phyloP scores from a whole-genome alignment of 2,797 vertebrate species.

The Salmo trutta region DNA sequence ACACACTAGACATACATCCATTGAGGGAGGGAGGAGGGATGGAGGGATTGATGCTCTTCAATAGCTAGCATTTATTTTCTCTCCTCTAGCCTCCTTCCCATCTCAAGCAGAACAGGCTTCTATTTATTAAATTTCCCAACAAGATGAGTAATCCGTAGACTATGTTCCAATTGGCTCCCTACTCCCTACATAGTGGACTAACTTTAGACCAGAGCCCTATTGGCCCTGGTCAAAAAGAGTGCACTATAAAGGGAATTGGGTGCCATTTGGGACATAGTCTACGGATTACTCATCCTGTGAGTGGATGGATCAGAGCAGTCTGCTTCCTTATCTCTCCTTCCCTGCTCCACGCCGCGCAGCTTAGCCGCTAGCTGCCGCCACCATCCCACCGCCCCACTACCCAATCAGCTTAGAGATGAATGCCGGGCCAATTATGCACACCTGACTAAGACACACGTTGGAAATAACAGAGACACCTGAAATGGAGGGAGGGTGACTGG shows the following conservation, averaged over 20 bases:
- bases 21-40: not conserved
- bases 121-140: not conserved
- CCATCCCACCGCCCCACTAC: not conserved
- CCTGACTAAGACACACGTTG: conserved; percentile 2
- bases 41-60: not conserved
- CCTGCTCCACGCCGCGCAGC: conserved; percentile 3
- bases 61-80: not conserved
- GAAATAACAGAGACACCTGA: conserved; percentile 5
- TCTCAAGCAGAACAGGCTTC: not conserved
- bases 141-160: conserved; percentile 7
- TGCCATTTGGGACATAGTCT: not conserved
- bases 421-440: conserved; percentile 13
- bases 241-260: not conserved
- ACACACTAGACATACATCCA: not conserved
- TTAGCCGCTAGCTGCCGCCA: not conserved
- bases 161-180: not conserved
- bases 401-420: conserved; percentile 13
- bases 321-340: conserved; percentile 11
- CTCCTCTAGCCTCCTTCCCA: not conserved
- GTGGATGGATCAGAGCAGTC: conserved; percentile 3
- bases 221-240: not conserved
- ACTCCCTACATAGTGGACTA: not conserved
- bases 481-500: not conserved
- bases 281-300: not conserved
- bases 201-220: too few relatives aligned